These are phyloP conservation scores for Astyanax mexicanus DNA, from an alignment of 2,797 vertebrate genomes.

Conservation along the genomic window DNA sequence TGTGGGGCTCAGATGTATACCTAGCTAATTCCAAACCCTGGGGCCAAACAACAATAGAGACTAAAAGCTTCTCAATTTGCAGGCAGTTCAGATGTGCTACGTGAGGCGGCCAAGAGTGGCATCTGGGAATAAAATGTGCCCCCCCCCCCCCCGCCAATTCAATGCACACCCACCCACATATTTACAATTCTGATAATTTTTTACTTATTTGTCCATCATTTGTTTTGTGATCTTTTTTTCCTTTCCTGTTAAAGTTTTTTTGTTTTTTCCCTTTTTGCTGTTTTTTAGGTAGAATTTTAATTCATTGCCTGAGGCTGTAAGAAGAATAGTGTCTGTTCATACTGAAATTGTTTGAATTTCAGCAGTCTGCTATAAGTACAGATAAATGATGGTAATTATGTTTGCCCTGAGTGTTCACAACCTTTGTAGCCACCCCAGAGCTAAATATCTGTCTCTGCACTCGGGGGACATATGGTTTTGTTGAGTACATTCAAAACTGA, in stretches of 20 bases:
- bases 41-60: constrained; percentile 74
- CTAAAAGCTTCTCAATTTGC: constrained; percentile 71
- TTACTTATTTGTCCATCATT: constrained; percentile 37
- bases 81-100: constrained; percentile 66
- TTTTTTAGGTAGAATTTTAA: constrained; percentile 32
- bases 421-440: constrained; percentile 13
- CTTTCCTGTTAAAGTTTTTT: constrained; percentile 20
- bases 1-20: constrained; percentile 74
- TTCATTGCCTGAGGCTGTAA: constrained; percentile 1
- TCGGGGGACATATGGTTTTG: constrained; percentile 3
- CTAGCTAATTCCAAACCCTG: constrained; percentile 76
- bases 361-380: constrained; percentile 41
- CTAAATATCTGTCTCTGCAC: constrained; percentile 37
- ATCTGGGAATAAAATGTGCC: constrained; percentile 75
- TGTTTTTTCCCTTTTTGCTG: constrained; percentile 10
- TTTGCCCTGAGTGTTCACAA: constrained; percentile 26
- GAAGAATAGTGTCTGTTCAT: constrained; percentile 21
- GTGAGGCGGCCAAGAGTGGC: constrained; percentile 75
- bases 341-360: constrained; percentile 46
- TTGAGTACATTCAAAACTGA: background rate
- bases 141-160: constrained; percentile 42
- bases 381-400: constrained; percentile 56
- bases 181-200: constrained; percentile 52
- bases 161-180: constrained; percentile 29
- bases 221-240: constrained; percentile 37